A percentile compares a stretch with the other conserved stretches of the same genome.
Evolutionary conservation across 1,140 invertebrate species (phyloP).

Genomic region (Drosophila eugracilis): DNA sequence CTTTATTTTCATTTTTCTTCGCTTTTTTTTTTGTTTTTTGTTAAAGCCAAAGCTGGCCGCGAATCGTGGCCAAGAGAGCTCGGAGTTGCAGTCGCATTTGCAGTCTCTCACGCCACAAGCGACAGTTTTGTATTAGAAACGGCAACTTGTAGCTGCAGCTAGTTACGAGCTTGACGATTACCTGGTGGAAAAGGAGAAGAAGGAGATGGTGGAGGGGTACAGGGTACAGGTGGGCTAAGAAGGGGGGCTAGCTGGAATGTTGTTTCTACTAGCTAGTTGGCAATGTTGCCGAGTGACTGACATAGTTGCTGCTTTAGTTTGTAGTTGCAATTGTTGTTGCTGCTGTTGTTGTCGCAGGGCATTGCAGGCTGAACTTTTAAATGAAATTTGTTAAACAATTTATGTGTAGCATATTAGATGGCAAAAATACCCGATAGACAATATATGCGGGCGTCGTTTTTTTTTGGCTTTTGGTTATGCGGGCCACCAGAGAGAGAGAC

Average conservation of each 20-base stretch:
- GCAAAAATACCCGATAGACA: neutral
- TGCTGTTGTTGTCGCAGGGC: conserved; percentile 47
- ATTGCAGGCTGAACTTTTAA: conserved; percentile 64
- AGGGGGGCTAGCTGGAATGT: conserved; percentile 72
- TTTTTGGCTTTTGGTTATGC: conserved; percentile 42
- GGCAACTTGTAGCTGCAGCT: conserved; percentile 78
- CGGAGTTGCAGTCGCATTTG: conserved; percentile 5
- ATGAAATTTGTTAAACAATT: conserved; percentile 74
- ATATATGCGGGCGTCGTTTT: conserved; percentile 60
- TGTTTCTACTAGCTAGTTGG: conserved; percentile 76
- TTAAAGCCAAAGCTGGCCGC: conserved; percentile 22
- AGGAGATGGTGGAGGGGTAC: neutral
- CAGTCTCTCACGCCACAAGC: conserved; percentile 76
- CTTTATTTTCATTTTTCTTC: conserved; percentile 36
- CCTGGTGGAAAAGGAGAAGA: neutral
- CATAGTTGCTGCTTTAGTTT: conserved; percentile 69
- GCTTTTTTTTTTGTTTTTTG: conserved; percentile 16
- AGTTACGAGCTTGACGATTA: conserved; percentile 64
- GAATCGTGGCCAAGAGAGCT: conserved; percentile 41
- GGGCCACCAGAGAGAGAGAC: conserved; percentile 35
- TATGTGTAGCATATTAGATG: conserved; percentile 68
- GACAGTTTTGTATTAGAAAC: conserved; percentile 82
- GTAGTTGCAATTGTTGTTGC: conserved; percentile 37
- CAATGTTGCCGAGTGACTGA: conserved; percentile 79
- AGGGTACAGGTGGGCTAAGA: conserved; percentile 5